Percentiles rank a stretch among this genome's conserved stretches.
phyloP scores from a whole-genome alignment of 2,113 vertebrate species.

The Mystacornis crossleyi region DNA sequence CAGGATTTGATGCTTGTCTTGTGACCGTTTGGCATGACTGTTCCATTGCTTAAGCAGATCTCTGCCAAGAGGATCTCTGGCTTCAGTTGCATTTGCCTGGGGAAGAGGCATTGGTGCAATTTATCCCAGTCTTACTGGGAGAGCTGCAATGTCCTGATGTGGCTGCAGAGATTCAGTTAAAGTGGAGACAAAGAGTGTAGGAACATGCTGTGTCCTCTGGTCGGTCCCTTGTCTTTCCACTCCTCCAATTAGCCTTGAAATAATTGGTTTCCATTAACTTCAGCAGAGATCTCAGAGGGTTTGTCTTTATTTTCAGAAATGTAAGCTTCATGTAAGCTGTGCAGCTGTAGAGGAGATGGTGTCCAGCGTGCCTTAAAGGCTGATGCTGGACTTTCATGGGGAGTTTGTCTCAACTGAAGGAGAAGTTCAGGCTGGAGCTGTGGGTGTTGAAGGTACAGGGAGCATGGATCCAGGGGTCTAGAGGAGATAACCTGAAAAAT shows the following conservation, averaged over 20 bases:
- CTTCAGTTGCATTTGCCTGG: neutral
- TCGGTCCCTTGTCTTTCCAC: neutral
- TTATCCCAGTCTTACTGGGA: neutral
- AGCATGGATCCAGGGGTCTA: neutral
- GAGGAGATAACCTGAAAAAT: neutral
- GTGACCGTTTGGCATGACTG: neutral
- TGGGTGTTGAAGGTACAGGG: neutral
- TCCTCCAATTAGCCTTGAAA: neutral
- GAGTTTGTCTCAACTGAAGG: neutral
- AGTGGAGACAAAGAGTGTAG: neutral
- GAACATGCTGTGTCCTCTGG: neutral
- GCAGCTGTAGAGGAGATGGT: neutral
- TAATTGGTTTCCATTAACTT: neutral
- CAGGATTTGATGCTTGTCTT: neutral
- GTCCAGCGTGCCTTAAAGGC: neutral
- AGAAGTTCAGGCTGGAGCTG: neutral
- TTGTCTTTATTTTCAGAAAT: neutral
- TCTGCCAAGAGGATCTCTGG: conserved; percentile 32
- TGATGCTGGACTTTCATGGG: neutral
- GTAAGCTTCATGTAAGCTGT: neutral
- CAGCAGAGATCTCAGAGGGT: neutral
- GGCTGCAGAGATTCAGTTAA: neutral
- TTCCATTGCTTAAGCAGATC: neutral
- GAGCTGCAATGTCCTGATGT: neutral
- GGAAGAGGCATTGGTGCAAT: neutral